Percentiles rank a stretch among this genome's conserved stretches.
phyloP scores from a whole-genome alignment of 2,888 invertebrate species.

The Dynastes hyllus region DNA sequence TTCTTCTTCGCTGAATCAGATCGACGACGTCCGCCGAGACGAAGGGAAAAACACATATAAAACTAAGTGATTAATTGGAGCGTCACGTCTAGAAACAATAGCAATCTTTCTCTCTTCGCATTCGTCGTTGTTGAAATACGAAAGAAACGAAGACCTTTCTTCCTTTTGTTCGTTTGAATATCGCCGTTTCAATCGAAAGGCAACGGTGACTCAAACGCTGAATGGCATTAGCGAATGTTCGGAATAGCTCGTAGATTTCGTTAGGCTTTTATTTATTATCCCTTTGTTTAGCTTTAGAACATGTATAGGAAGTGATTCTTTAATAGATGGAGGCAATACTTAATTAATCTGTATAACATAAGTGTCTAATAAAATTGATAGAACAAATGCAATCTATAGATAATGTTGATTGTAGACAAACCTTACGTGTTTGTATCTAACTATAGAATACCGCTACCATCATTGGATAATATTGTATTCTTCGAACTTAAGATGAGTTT shows the following conservation, averaged over 20 bases:
- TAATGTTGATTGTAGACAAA: no score
- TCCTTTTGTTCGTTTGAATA: conserved; percentile 25
- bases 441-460: no score
- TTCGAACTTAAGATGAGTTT: no score
- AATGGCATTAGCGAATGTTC: neutral
- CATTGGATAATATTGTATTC: no score
- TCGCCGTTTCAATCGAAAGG: neutral
- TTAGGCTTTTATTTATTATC: no score
- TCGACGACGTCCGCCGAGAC: neutral
- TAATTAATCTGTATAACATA: neutral
- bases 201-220: neutral
- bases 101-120: conserved; percentile 7
- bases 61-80: conserved; percentile 38
- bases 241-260: no score
- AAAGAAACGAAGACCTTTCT: neutral
- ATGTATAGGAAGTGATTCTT: no score
- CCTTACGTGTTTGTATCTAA: no score
- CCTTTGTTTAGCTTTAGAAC: neutral
- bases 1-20: conserved; percentile 7
- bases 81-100: conserved; percentile 27
- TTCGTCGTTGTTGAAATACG: conserved; percentile 5
- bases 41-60: conserved; percentile 26
- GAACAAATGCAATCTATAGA: no score
- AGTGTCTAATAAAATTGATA: no score
- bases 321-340: neutral